phyloP scores from a whole-genome alignment of 2,888 invertebrate species.

The Sesia bembeciformis region DNA sequence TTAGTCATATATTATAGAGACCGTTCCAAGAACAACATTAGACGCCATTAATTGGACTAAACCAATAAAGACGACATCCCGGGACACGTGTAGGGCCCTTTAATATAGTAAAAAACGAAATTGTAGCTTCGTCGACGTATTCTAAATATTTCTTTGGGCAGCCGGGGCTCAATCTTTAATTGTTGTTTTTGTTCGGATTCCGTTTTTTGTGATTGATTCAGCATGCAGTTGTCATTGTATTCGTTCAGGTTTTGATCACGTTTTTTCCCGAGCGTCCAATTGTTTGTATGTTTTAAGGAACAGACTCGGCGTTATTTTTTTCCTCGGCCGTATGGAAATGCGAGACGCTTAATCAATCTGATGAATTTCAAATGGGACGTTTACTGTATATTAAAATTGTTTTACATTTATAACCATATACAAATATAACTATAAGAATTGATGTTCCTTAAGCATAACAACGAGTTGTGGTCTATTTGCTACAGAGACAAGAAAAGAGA shows the following conservation, averaged over 20 bases:
- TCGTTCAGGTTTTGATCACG: conserved; percentile 62
- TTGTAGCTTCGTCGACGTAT: conserved; percentile 37
- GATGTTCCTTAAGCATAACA: too few species aligned
- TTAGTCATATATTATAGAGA: conserved; percentile 48
- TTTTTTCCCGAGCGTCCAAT: conserved; percentile 52
- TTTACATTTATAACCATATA: too few species aligned
- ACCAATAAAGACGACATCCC: conserved; percentile 69
- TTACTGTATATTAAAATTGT: background rate
- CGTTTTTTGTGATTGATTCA: conserved; percentile 73
- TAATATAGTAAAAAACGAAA: conserved; percentile 24
- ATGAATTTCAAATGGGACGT: conserved; percentile 40
- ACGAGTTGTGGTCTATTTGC: too few species aligned
- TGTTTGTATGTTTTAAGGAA: conserved; percentile 69
- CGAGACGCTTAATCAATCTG: conserved; percentile 52
- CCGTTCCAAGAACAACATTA: conserved; percentile 53
- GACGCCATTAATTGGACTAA: conserved; percentile 64
- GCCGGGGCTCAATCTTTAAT: conserved; percentile 56
- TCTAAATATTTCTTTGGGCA: conserved; percentile 67
- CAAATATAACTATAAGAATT: too few species aligned
- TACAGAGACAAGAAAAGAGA: too few species aligned
- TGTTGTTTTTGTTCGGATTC: conserved; percentile 72
- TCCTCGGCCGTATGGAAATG: conserved; percentile 44
- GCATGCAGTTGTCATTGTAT: conserved; percentile 72
- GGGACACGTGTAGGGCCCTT: conserved; percentile 55
- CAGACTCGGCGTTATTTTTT: conserved; percentile 36